Evolutionary conservation across 2,797 vertebrate species (phyloP).

Genomic region (Ptychadena robeensis): DNA sequence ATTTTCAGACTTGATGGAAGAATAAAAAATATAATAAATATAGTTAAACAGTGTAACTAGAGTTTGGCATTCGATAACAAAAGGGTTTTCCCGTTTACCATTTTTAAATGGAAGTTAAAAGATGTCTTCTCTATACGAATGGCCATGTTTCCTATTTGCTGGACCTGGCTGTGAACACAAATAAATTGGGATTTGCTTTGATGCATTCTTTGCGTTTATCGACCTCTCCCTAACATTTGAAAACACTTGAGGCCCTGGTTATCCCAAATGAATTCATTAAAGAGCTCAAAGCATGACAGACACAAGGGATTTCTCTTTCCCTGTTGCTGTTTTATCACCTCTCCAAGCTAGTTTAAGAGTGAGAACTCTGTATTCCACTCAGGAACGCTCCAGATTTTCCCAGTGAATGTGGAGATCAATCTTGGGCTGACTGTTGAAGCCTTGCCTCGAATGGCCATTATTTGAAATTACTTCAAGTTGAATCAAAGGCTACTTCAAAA

Average conservation of each 20-base stretch:
- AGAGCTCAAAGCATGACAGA: slow-evolving; percentile 68
- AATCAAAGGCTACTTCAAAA: slow-evolving; percentile 92
- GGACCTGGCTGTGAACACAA: neutral
- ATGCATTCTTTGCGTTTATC: slow-evolving; percentile 5
- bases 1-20: no score
- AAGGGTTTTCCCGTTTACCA: neutral
- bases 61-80: no score
- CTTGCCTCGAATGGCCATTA: slow-evolving; percentile 84
- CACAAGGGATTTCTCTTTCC: slow-evolving; percentile 41
- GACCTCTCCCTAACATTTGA: slow-evolving; percentile 47
- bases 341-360: slow-evolving; percentile 67
- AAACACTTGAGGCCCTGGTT: slow-evolving; percentile 62
- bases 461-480: slow-evolving; percentile 81
- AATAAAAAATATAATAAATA: no score
- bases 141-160: neutral
- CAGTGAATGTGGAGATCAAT: slow-evolving; percentile 92
- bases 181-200: neutral
- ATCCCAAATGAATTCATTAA: slow-evolving; percentile 69
- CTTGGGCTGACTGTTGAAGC: slow-evolving; percentile 83
- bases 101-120: neutral
- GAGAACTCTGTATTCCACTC: slow-evolving; percentile 93
- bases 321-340: slow-evolving; percentile 69
- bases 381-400: slow-evolving; percentile 91
- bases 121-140: neutral
- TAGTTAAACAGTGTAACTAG: no score